These are phyloP conservation scores for Pyrgus malvae DNA, from an alignment of 2,888 invertebrate genomes.

Conservation along the genomic window DNA sequence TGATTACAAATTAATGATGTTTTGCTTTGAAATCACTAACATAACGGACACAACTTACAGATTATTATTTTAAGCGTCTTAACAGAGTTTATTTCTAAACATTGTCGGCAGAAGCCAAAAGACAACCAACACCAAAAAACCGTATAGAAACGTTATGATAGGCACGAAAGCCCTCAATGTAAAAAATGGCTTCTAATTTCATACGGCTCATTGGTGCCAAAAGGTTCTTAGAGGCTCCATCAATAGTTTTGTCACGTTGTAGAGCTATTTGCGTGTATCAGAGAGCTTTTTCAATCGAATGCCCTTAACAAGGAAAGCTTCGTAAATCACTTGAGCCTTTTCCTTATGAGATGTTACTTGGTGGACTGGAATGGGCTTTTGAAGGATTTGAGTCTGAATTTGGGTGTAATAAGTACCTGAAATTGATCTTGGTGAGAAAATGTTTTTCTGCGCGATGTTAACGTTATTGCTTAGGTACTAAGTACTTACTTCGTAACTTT, in stretches of 20 bases:
- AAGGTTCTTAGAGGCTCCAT: slow-evolving; percentile 1
- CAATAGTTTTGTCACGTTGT: slow-evolving; percentile 18
- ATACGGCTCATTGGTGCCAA: slow-evolving; percentile 15
- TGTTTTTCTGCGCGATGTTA: too few relatives aligned
- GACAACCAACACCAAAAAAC: too few relatives aligned
- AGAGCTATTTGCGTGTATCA: slow-evolving; percentile 26
- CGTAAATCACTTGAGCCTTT: slow-evolving; percentile 60
- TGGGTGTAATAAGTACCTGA: too few relatives aligned
- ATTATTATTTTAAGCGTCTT: too few relatives aligned
- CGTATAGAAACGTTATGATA: slow-evolving; percentile 1
- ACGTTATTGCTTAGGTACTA: too few relatives aligned
- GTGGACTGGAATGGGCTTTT: slow-evolving; percentile 46
- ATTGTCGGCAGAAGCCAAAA: too few relatives aligned
- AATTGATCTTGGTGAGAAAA: too few relatives aligned
- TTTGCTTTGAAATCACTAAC: too few relatives aligned
- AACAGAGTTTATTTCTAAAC: too few relatives aligned
- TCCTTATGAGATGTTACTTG: slow-evolving; percentile 53
- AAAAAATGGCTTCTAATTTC: slow-evolving; percentile 10
- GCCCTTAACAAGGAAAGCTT: slow-evolving; percentile 56
- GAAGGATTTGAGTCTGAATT: background rate
- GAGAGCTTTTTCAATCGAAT: slow-evolving; percentile 51
- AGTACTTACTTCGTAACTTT: too few relatives aligned
- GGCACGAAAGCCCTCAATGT: background rate
- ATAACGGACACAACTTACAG: too few relatives aligned
- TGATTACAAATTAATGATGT: too few relatives aligned